Evolutionary conservation across 2,113 vertebrate genomes (phyloP).

Genomic region (Jacana jacana): DNA sequence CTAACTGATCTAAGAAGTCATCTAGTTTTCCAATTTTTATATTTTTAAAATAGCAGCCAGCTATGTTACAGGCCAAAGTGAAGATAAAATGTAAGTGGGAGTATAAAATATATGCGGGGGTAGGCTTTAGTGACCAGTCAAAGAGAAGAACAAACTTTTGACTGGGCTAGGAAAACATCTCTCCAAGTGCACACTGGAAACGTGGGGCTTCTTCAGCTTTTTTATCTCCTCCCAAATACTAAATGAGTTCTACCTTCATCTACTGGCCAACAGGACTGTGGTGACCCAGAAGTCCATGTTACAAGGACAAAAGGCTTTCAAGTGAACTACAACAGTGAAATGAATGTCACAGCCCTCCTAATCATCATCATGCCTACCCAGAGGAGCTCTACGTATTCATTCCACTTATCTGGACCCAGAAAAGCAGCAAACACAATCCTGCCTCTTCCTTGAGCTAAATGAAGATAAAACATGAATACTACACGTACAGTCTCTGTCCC

Average conservation of each 20-base stretch:
- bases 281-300: not conserved
- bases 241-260: not conserved
- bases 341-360: not conserved
- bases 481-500: not conserved
- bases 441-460: not conserved
- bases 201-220: not conserved
- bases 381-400: not conserved
- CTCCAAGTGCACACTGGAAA: not conserved
- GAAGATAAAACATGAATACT: not conserved
- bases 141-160: not conserved
- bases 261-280: not conserved
- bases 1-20: not conserved
- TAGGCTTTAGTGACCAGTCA: not conserved
- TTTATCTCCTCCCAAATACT: not conserved
- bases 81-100: too few relatives aligned
- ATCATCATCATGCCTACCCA: not conserved
- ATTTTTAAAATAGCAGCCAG: not conserved
- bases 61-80: not conserved
- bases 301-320: not conserved
- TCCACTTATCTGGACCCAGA: not conserved
- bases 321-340: not conserved
- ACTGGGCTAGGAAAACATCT: not conserved
- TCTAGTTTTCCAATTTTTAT: not conserved
- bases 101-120: not conserved
- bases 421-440: not conserved